A percentile compares a stretch with the other conserved stretches of the same genome.
Evolutionary conservation across 2,797 vertebrate genomes (phyloP).

Genomic region (Microhierax caerulescens): DNA sequence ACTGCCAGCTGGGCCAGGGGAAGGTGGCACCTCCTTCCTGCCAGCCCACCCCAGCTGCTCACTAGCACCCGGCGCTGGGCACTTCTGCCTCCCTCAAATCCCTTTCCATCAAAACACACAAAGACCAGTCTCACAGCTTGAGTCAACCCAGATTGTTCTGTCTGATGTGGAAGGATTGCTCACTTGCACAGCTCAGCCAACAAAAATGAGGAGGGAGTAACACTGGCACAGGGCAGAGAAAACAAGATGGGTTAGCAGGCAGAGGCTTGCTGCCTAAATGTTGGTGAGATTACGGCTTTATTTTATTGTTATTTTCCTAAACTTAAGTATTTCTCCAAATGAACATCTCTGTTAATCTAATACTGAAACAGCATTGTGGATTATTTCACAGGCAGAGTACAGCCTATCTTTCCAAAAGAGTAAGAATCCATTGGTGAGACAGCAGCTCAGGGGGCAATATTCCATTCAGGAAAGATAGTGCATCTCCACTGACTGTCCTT

Average conservation of each 20-base stretch:
- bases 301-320: background rate
- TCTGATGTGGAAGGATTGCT: background rate
- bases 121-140: accelerated
- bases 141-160: background rate
- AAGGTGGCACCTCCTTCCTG: background rate
- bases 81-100: background rate
- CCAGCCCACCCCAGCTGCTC: background rate
- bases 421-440: background rate
- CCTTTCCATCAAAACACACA: background rate
- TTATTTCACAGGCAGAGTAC: background rate
- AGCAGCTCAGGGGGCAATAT: background rate
- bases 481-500: background rate
- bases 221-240: background rate
- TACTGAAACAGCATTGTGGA: background rate
- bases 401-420: background rate
- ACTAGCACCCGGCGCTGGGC: accelerated
- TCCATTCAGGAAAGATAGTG: background rate
- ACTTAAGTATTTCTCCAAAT: background rate
- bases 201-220: background rate
- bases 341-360: background rate
- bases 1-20: background rate
- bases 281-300: background rate
- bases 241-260: background rate
- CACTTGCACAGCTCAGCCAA: background rate
- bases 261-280: background rate